Evolutionary conservation across 2,797 vertebrate species (phyloP).

Genomic region (Petrocephalus sullivani): DNA sequence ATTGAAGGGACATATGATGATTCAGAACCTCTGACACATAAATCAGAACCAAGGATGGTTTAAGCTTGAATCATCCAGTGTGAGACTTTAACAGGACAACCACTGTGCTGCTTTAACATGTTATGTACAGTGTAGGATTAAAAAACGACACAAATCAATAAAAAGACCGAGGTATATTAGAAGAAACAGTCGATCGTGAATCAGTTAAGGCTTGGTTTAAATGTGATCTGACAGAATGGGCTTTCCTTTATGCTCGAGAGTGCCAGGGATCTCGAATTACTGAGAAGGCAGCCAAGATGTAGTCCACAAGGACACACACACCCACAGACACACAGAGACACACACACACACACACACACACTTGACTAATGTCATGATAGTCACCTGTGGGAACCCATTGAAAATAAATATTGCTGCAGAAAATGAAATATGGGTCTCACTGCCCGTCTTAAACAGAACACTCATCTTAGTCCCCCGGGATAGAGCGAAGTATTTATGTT

Average conservation of each 20-base stretch:
- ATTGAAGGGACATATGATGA: neutral
- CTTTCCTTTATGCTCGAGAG: neutral
- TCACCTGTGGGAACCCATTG: neutral
- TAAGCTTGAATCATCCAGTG: neutral
- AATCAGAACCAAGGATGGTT: neutral
- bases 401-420: neutral
- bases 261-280: neutral
- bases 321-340: neutral
- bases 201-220: neutral
- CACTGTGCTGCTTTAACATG: neutral
- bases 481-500: neutral
- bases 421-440: neutral
- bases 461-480: neutral
- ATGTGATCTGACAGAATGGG: neutral
- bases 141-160: neutral
- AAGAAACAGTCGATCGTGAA: neutral
- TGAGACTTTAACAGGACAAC: neutral
- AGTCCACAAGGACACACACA: neutral
- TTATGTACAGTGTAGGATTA: neutral
- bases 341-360: neutral
- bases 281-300: neutral
- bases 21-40: neutral
- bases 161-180: neutral
- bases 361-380: neutral
- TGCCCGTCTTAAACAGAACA: neutral